Base-by-base conservation (phyloP, 2,888 invertebrate species). In the Tupiocoris notatus region DNA sequence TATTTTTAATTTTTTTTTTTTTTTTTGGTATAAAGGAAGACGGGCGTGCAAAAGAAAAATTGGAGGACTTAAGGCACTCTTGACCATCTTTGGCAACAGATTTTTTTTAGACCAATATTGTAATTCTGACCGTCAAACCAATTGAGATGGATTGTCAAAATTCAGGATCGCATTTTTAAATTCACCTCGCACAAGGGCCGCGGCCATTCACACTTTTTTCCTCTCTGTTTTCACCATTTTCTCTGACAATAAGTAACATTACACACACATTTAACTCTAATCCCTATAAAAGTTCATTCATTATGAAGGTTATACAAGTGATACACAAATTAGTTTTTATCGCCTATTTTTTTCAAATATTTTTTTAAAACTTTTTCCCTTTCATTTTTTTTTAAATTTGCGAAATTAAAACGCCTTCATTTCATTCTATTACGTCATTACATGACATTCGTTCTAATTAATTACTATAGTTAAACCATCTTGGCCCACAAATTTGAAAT, bases 211-310 rank as follows among this genome's bases (percentile, higher is more conserved):
- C 39, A 54, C 64, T 25, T 64, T 67, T 76, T 78, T 73, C 54
- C 65, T 76, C 65, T 71, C 64, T 57, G 24, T 56, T 61, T 76
- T 71, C 58, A 57, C 59, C 68, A 68, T 59, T 71, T 73, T 73
- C 61, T 73, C 39, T 73, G 63, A 73, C 63, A 73, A 78, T 73
- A 73, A 78, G 58, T 76, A 78, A 78, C 78, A 70, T 66, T 78
- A 78, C 78, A 78, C 74, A 74, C 78, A 78, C 76, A 76, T 78
- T 76, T 76, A 68, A 71, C 78, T 70, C 78, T 70, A 70, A 70
- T 21, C 59, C 70, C 70, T 77, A 77, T 75, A 75, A 75, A 77
- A 77, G 74, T 76, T 77, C 77, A 77, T 77, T 63, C 77, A 77
- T 77, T 68, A 70, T 77, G 65, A 78, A 78, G 75, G 78, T 78